These are phyloP conservation scores for Euplexia lucipara DNA, from an alignment of 2,888 invertebrate genomes.

Conservation along the genomic window DNA sequence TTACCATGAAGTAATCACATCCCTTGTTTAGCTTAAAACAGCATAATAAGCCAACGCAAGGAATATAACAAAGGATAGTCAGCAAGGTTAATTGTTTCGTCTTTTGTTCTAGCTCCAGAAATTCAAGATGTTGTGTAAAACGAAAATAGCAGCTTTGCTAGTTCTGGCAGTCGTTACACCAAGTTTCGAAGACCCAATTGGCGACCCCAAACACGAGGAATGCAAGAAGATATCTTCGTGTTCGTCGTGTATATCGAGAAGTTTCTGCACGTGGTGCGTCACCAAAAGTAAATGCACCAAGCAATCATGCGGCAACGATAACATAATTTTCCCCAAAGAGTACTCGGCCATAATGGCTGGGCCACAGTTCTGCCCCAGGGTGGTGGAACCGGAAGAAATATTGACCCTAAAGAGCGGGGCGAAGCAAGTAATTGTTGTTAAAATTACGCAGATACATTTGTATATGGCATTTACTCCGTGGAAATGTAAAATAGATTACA, in stretches of 20 bases:
- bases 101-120: constrained; percentile 44
- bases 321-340: constrained; percentile 79
- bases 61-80: constrained; percentile 19
- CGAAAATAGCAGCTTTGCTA: constrained; percentile 48
- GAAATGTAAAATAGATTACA: constrained; percentile 77
- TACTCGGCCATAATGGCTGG: constrained; percentile 79
- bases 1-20: neutral
- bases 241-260: constrained; percentile 75
- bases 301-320: constrained; percentile 82
- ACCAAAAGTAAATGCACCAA: constrained; percentile 82
- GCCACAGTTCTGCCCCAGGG: constrained; percentile 79
- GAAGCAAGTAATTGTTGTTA: constrained; percentile 73
- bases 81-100: constrained; percentile 24
- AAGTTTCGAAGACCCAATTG: constrained; percentile 39
- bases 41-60: neutral
- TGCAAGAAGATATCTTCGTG: constrained; percentile 74
- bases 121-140: constrained; percentile 44
- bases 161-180: constrained; percentile 41
- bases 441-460: constrained; percentile 82
- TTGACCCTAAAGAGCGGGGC: constrained; percentile 76
- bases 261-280: constrained; percentile 82
- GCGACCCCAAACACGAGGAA: constrained; percentile 58
- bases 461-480: constrained; percentile 86
- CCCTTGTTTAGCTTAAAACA: neutral
- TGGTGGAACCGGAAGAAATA: constrained; percentile 72